A percentile compares a stretch with the other conserved stretches of the same genome.
Evolutionary conservation across 1,140 invertebrate species (phyloP).

Genomic region (Oryzaephilus surinamensis): DNA sequence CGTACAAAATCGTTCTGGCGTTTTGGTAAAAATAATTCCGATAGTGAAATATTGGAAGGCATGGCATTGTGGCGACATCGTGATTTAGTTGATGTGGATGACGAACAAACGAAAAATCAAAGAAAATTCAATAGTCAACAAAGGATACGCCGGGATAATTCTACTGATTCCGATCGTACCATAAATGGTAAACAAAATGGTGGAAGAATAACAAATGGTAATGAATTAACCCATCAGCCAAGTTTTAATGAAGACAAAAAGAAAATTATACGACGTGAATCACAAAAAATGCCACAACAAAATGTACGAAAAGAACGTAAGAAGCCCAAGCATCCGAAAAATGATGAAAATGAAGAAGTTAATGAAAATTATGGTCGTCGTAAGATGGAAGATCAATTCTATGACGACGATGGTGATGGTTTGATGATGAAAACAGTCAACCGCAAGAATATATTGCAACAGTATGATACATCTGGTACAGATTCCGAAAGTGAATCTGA

Average conservation of each 20-base stretch:
- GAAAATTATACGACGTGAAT: too few relatives aligned
- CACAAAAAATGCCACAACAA: conserved; percentile 8
- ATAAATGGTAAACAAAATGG: conserved; percentile 19
- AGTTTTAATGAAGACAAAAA: conserved; percentile 6
- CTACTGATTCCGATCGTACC: conserved; percentile 34
- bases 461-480: conserved; percentile 43
- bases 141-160: conserved; percentile 23
- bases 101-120: conserved; percentile 37
- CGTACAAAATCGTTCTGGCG: conserved; percentile 77
- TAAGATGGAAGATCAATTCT: conserved; percentile 46
- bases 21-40: conserved; percentile 57
- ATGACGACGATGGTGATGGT: conserved; percentile 49
- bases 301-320: conserved; percentile 1
- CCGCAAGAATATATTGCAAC: conserved; percentile 54
- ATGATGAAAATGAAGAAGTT: too few relatives aligned
- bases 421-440: conserved; percentile 53
- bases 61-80: conserved; percentile 77
- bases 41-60: conserved; percentile 63
- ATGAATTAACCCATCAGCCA: not conserved
- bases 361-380: conserved; percentile 16
- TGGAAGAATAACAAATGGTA: conserved; percentile 3
- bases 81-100: conserved; percentile 62
- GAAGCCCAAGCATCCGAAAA: conserved; percentile 1
- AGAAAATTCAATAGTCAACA: conserved; percentile 18
- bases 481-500: conserved; percentile 44